Percentiles rank a stretch among this genome's conserved stretches.
These are phyloP conservation scores for Procavia capensis DNA, from an alignment of 2,113 vertebrate species.

Conservation along the genomic window DNA sequence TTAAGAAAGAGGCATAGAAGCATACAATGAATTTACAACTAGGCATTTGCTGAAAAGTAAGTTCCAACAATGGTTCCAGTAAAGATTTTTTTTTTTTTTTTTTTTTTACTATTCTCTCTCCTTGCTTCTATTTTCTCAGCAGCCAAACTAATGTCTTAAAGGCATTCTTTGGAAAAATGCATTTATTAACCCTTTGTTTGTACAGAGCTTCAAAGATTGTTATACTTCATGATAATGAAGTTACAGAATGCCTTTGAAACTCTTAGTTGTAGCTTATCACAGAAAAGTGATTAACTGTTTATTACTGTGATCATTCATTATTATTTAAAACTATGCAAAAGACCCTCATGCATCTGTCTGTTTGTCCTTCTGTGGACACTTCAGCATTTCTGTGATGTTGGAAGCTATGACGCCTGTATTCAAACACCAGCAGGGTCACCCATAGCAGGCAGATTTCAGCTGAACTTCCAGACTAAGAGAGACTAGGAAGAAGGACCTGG, in stretches of 20 bases:
- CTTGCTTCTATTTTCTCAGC: conserved; percentile 12
- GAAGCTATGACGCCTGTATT: too few species aligned
- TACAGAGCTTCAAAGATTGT: neutral
- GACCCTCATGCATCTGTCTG: too few species aligned
- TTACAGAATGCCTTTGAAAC: conserved; percentile 1
- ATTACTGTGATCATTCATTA: neutral
- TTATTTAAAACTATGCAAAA: neutral
- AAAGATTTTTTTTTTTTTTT: neutral
- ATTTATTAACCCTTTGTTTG: neutral
- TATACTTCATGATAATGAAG: neutral
- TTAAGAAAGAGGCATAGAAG: neutral
- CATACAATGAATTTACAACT: neutral
- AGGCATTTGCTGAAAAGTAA: neutral
- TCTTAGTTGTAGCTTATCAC: neutral
- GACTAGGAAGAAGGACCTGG: too few species aligned
- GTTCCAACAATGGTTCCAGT: neutral
- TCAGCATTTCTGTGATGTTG: too few species aligned
- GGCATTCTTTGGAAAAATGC: conserved; percentile 32
- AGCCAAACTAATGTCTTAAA: neutral
- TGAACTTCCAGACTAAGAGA: too few species aligned
- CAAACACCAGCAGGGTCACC: too few species aligned
- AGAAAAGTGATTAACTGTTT: neutral
- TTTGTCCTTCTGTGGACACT: too few species aligned
- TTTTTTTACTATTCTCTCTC: neutral
- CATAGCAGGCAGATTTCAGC: too few species aligned